Conservation (phyloP, 2,797 vertebrate species). For the Tokudaia muenninki region DNA sequence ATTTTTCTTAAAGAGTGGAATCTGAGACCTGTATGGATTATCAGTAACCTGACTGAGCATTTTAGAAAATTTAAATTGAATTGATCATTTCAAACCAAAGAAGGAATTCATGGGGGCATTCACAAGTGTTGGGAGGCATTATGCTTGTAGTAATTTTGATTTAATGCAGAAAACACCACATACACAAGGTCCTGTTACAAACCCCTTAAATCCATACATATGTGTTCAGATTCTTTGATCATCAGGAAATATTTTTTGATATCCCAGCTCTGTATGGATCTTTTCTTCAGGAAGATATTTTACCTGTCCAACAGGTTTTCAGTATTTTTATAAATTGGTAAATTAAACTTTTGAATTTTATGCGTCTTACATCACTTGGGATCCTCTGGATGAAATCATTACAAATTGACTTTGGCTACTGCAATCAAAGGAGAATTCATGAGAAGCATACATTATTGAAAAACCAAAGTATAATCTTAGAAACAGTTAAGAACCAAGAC, state of each 20-base stretch:
- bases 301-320: neutral
- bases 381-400: neutral
- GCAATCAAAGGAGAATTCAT: conserved; percentile 5
- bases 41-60: conserved; percentile 20
- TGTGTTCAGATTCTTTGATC: conserved; percentile 7
- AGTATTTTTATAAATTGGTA: conserved; percentile 22
- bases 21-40: neutral
- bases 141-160: neutral
- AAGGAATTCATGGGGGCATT: neutral
- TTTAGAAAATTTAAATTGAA: neutral
- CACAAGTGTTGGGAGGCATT: neutral
- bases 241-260: conserved; percentile 8
- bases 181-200: neutral
- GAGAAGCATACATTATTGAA: neutral
- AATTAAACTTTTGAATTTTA: neutral
- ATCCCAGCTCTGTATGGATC: neutral
- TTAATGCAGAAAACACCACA: neutral
- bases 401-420: conserved; percentile 32
- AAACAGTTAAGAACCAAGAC: neutral
- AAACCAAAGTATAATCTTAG: neutral
- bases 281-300: neutral
- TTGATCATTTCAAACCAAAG: conserved; percentile 49
- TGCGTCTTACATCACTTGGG: neutral
- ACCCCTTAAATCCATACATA: neutral
- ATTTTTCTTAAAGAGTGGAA: conserved; percentile 15